phyloP scores from a whole-genome alignment of 2,888 invertebrate species.

The Troides oblongomaculatus region DNA sequence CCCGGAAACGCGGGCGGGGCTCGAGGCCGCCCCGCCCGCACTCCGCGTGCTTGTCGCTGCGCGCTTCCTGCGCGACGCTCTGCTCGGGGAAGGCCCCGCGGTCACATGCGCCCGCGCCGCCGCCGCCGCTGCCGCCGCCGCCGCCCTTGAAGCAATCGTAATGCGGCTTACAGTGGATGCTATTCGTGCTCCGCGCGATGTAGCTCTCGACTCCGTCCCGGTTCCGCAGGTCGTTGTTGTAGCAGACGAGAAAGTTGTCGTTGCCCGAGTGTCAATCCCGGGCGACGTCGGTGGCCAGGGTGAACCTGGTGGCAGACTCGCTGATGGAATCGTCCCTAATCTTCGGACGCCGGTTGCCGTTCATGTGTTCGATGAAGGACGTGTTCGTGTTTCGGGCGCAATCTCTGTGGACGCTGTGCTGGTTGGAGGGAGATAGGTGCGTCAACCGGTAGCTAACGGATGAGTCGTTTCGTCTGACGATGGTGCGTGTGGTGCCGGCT shows the following conservation, averaged over 20 bases:
- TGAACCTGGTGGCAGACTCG: slow-evolving; percentile 67
- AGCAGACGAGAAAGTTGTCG: slow-evolving; percentile 46
- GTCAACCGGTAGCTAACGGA: slow-evolving; percentile 71
- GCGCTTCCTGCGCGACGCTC: slow-evolving; percentile 49
- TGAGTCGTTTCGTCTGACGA: slow-evolving; percentile 71
- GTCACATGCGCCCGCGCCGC: slow-evolving; percentile 5
- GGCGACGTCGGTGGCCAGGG: slow-evolving; percentile 61
- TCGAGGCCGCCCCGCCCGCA: slow-evolving; percentile 56
- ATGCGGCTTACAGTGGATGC: slow-evolving; percentile 70
- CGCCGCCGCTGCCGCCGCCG: slow-evolving; percentile 31
- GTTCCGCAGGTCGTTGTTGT: slow-evolving; percentile 46
- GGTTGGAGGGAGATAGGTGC: slow-evolving; percentile 72
- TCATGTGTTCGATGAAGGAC: slow-evolving; percentile 71
- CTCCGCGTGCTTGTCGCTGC: slow-evolving; percentile 65
- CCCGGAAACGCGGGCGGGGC: slow-evolving; percentile 47
- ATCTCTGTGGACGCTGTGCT: slow-evolving; percentile 67
- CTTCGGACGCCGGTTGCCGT: slow-evolving; percentile 63
- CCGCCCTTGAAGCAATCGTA: slow-evolving; percentile 70
- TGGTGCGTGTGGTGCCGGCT: slow-evolving; percentile 67
- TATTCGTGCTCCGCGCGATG: slow-evolving; percentile 66
- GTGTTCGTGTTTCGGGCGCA: slow-evolving; percentile 68
- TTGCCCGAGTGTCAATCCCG: slow-evolving; percentile 69
- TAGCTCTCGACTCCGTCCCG: slow-evolving; percentile 55
- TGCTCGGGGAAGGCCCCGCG: slow-evolving; percentile 34
- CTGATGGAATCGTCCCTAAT: slow-evolving; percentile 66